Base-by-base conservation (phyloP, 2,888 invertebrate species). In the Parnassius mnemosyne region DNA sequence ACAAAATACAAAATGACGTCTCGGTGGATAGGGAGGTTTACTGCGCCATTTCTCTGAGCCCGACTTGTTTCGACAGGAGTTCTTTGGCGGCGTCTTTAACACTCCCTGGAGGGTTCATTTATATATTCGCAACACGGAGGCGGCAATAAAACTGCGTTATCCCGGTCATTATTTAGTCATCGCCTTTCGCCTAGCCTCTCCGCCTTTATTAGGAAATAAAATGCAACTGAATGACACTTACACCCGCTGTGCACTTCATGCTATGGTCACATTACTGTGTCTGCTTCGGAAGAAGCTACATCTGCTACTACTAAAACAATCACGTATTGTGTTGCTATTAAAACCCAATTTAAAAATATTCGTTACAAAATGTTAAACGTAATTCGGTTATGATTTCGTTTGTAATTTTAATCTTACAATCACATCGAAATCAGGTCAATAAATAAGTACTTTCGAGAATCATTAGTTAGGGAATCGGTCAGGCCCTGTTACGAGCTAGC, bases 131-230 rank as follows among this genome's bases (percentile, higher is more conserved):
- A 87, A 87, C 89, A 87, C 90, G 90, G 83, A 87, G 84, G 76
- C 81, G 78, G 90, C 85, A 87, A 89, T 90, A 91, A 91, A 91
- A 87, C 86, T 85, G 90, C 86, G 90, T 91, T 90, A 91, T 88
- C 85, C 89, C 78, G 80, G 89, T 90, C 90, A 90, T 91, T 90
- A 90, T 89, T 91, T 89, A 91, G 91, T 90, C 90, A 91, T 90
- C 89, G 83, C 85, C 83, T 75, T 90, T 90, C 89, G 83, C 85
- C 83, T 75, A 79, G 81, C 81, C 83, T 81, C 78, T 73, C 74
- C 74, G 74, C 71, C 80, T 77, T 74, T 74, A 70, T 73, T 66
- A 71, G 66, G 80, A 76, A 82, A 86, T 89, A 87, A 89, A 89
- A 87, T 89, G 88, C 89, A 89, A 74, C 81, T 72, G 76, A 82